These are phyloP conservation scores for Tenrec ecaudatus DNA, from an alignment of 2,113 vertebrate species.

Conservation along the genomic window DNA sequence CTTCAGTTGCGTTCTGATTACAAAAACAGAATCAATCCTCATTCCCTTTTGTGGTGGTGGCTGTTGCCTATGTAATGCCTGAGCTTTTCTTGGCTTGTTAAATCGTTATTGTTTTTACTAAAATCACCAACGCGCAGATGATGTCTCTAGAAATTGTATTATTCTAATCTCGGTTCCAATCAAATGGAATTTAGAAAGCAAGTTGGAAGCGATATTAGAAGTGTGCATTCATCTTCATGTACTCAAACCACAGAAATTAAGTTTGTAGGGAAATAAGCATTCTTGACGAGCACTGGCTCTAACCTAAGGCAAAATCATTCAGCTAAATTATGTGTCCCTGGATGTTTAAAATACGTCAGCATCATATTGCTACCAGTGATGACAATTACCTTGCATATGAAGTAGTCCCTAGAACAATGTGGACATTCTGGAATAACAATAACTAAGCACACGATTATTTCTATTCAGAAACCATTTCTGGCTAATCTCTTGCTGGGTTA, in stretches of 20 bases:
- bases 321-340: conserved; percentile 19
- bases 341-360: background rate
- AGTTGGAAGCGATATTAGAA: conserved; percentile 32
- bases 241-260: conserved; percentile 60
- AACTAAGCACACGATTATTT: background rate
- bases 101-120: conserved; percentile 43
- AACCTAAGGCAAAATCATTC: conserved; percentile 42
- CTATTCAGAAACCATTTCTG: background rate
- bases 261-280: conserved; percentile 27
- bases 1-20: conserved; percentile 36
- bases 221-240: conserved; percentile 42
- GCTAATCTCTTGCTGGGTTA: conserved; percentile 21
- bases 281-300: conserved; percentile 29
- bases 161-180: conserved; percentile 40
- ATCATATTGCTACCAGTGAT: conserved; percentile 22
- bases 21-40: conserved; percentile 37
- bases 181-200: conserved; percentile 34
- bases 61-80: conserved; percentile 15
- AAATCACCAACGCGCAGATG: conserved; percentile 8
- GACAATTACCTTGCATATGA: background rate
- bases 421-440: conserved; percentile 20
- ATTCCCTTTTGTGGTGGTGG: background rate
- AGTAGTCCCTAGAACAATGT: conserved; percentile 7
- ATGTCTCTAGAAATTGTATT: background rate
- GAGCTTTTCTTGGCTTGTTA: conserved; percentile 22